Conservation (phyloP, 2,888 invertebrate species). For the Julus scandinavius region DNA sequence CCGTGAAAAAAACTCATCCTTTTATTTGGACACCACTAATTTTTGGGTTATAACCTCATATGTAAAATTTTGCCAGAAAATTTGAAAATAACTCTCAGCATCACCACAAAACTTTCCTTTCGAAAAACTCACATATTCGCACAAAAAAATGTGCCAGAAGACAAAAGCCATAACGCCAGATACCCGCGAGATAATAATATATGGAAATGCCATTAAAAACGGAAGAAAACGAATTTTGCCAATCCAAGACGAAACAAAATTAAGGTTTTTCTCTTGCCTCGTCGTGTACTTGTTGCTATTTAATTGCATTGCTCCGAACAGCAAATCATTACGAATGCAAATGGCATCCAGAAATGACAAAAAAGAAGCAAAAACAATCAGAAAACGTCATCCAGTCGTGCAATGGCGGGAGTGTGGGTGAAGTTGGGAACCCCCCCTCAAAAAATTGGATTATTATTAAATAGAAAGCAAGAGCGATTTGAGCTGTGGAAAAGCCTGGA, state of each 20-base stretch:
- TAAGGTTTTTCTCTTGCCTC: neutral
- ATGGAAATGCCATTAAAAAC: slow-evolving; percentile 30
- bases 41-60: too few species aligned
- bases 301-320: slow-evolving; percentile 20
- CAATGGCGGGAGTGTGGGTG: neutral
- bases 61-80: too few species aligned
- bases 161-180: neutral
- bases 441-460: slow-evolving; percentile 31
- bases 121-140: neutral
- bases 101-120: too few species aligned
- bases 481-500: slow-evolving; percentile 1
- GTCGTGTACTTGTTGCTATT: neutral
- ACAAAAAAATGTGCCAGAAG: neutral
- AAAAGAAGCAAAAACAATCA: neutral
- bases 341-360: slow-evolving; percentile 20
- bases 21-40: too few species aligned
- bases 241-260: slow-evolving; percentile 30
- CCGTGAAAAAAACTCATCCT: too few species aligned
- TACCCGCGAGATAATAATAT: neutral
- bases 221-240: slow-evolving; percentile 28
- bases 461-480: slow-evolving; percentile 28
- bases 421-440: neutral
- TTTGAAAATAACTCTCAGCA: too few species aligned
- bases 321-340: slow-evolving; percentile 28
- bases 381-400: neutral